Evolutionary conservation across 1,140 invertebrate genomes (phyloP), one percentile per base, ranked within the genome.

Genomic region (Cotesia chilonis): DNA sequence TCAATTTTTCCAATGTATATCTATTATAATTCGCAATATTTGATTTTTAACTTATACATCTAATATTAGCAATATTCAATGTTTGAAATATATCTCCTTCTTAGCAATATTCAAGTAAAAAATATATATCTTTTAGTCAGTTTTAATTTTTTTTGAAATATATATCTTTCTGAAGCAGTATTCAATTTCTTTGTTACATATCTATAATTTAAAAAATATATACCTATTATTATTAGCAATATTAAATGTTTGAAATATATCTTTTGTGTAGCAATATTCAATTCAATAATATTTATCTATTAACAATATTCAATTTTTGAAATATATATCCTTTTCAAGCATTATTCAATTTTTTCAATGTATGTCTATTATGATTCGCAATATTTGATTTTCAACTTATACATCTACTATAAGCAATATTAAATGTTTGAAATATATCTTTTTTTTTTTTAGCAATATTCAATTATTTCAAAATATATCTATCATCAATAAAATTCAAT

Each of bases 121-220:
- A 67, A 66, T 61, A 71, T 9, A 20, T 4, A 3, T 0, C 7
- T 3, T 0, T 6, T 36, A 66, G 36, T 17, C 35, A n/a, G 59
- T 35, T 59, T 59, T 66, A 51, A 57, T 3, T 17, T 66, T n/a
- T 4, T 66, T n/a, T 4, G 14, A 55, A 47, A 51, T 67, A 17
- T 54, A 67, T 10, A n/a, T 69, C 41, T 14, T 51, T 67, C 65
- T 20, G 54, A 20, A 17, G 54, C 69, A 69, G 69, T 60, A 71
- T 0, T 38, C 36, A 20, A 20, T 51, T 0, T 76, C 59, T 70
- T 67, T 59, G 47, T 55, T 41, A 41, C 9, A 5, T 41, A 41
- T 4, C 38, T 9, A 41, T 5, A 35, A 0, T 28, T 47, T 9
- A 3, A 14, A 55, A 66, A 68, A 55, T 55, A 4, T 51, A 51